These are phyloP conservation scores for Chymomyza procnemis DNA, from an alignment of 2,888 invertebrate species.

Conservation along the genomic window DNA sequence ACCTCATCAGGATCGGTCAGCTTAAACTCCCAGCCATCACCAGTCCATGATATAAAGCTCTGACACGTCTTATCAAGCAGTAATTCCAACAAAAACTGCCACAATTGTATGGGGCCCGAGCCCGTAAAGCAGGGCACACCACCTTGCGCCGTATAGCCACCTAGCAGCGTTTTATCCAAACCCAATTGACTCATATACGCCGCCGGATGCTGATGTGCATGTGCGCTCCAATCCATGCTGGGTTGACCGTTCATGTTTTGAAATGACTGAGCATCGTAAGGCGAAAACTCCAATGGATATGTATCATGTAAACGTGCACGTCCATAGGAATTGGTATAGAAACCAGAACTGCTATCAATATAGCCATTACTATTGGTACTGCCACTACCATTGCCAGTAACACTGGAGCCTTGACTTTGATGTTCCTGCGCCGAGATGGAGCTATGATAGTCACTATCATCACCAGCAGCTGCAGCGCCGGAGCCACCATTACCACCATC, in stretches of 20 bases:
- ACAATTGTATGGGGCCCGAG: conserved; percentile 97
- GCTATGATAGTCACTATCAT: conserved; percentile 73
- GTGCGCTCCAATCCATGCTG: conserved; percentile 80
- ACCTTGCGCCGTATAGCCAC: conserved; percentile 77
- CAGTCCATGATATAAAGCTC: conserved; percentile 98
- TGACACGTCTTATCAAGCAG: conserved; percentile 97
- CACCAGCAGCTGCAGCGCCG: conserved; percentile 42
- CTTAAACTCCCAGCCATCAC: conserved; percentile 99
- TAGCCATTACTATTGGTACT: conserved; percentile 56
- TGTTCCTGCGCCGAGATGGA: conserved; percentile 71
- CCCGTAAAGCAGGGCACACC: conserved; percentile 84
- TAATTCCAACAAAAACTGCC: conserved; percentile 97
- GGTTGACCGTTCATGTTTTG: conserved; percentile 86
- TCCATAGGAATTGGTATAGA: conserved; percentile 61
- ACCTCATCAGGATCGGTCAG: conserved; percentile 97
- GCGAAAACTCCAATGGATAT: conserved; percentile 77
- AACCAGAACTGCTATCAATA: conserved; percentile 71
- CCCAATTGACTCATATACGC: conserved; percentile 81
- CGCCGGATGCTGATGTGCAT: conserved; percentile 77
- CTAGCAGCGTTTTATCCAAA: conserved; percentile 76
- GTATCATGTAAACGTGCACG: conserved; percentile 78
- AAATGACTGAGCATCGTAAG: conserved; percentile 85
- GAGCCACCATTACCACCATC: conserved; percentile 17
- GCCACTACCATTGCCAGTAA: conserved; percentile 59
- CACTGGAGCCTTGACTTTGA: conserved; percentile 66